A percentile compares a stretch with the other conserved stretches of the same genome.
Evolutionary conservation across 1,140 invertebrate species (phyloP).

Genomic region (Diorhabda carinulata): DNA sequence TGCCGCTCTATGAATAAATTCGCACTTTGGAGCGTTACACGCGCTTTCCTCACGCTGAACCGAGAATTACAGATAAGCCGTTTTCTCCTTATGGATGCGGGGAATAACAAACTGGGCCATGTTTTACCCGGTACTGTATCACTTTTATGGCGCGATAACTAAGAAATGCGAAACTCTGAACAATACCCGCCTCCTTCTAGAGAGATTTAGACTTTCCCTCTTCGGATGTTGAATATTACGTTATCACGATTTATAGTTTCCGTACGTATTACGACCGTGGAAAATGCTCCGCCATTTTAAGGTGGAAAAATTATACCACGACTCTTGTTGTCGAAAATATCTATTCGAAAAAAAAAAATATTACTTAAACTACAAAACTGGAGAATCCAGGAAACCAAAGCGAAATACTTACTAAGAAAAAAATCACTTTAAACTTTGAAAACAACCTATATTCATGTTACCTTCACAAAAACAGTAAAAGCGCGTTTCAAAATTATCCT

Average conservation of each 20-base stretch:
- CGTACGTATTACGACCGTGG: not conserved
- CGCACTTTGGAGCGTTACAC: slow-evolving; percentile 48
- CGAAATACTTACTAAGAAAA: no score
- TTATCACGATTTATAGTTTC: slow-evolving; percentile 3
- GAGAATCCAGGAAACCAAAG: no score
- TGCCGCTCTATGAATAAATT: slow-evolving; percentile 54
- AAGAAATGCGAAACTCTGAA: slow-evolving; percentile 16
- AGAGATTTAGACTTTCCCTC: slow-evolving; percentile 4
- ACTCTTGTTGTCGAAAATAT: no score
- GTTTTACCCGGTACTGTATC: slow-evolving; percentile 32
- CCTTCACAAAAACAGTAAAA: no score
- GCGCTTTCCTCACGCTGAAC: slow-evolving; percentile 34
- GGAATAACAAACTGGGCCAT: slow-evolving; percentile 45
- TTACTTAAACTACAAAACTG: no score
- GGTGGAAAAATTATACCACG: no score
- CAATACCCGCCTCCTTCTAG: slow-evolving; percentile 5
- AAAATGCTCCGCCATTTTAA: no score
- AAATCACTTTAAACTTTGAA: no score
- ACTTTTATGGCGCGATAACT: slow-evolving; percentile 24
- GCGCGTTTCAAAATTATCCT: no score
- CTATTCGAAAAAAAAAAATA: no score
- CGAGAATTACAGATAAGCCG: slow-evolving; percentile 47
- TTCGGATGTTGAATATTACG: slow-evolving; percentile 2
- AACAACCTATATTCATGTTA: no score
- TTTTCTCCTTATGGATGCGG: slow-evolving; percentile 33